Evolutionary conservation across 2,797 vertebrate genomes (phyloP).

Genomic region (Tarsius wallacei): DNA sequence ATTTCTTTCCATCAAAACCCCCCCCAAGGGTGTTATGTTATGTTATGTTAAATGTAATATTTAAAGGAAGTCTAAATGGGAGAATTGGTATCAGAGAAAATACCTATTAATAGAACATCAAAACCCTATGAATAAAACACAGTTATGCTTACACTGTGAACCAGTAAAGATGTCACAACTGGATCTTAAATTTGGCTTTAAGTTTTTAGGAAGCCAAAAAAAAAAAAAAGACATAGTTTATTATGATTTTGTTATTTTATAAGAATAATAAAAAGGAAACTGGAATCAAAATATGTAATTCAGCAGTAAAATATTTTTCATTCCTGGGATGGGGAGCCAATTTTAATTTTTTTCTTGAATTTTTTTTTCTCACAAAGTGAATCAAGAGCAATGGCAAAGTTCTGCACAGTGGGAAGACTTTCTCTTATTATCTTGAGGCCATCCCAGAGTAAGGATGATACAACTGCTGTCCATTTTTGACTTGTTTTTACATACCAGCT

Average conservation of each 20-base stretch:
- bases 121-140: not conserved
- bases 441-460: not conserved
- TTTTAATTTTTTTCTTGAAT: not conserved
- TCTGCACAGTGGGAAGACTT: not conserved
- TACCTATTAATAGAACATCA: not conserved
- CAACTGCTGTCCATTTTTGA: not conserved
- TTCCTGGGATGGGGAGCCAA: not conserved
- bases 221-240: not conserved
- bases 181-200: not conserved
- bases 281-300: not conserved
- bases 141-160: not conserved
- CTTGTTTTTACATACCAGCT: not conserved
- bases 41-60: no score
- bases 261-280: not conserved
- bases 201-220: not conserved
- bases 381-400: not conserved
- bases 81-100: slow-evolving; percentile 1
- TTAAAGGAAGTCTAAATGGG: not conserved
- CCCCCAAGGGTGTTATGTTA: not conserved
- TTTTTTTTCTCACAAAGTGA: not conserved
- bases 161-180: not conserved
- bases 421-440: not conserved
- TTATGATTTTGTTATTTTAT: not conserved
- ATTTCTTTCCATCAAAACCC: slow-evolving; percentile 4
- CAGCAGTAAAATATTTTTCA: not conserved